These are phyloP conservation scores for Trogon melanurus DNA, from an alignment of 2,113 vertebrate genomes.

Conservation along the genomic window DNA sequence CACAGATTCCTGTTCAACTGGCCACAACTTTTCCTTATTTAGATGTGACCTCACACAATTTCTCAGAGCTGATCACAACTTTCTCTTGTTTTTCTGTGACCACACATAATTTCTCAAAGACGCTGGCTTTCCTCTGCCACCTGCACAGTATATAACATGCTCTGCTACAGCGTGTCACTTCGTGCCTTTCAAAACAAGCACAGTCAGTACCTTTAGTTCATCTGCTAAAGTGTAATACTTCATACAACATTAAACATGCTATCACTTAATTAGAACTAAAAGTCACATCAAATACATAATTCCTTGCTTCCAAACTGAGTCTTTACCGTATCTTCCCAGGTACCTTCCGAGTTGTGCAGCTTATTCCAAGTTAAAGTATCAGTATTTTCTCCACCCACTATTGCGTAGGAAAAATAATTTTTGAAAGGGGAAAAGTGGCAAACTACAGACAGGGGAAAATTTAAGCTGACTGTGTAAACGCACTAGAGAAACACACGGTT, in stretches of 20 bases:
- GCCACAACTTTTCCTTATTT: not conserved
- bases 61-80: not conserved
- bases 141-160: not conserved
- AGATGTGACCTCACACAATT: not conserved
- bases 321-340: not conserved
- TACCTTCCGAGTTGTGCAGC: not conserved
- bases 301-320: not conserved
- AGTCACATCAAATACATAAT: not conserved
- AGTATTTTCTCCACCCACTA: not conserved
- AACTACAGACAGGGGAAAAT: not conserved
- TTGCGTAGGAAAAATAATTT: fast-evolving
- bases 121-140: not conserved
- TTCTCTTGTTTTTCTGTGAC: not conserved
- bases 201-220: not conserved
- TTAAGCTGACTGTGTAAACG: not conserved
- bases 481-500: fast-evolving
- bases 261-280: not conserved
- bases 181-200: not conserved
- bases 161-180: not conserved
- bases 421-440: not conserved
- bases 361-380: not conserved
- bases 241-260: not conserved
- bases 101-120: not conserved
- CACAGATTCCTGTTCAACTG: not conserved
- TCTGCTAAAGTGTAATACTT: not conserved